These are phyloP conservation scores for Watsonalla cultraria DNA, from an alignment of 2,888 invertebrate genomes.

Conservation along the genomic window DNA sequence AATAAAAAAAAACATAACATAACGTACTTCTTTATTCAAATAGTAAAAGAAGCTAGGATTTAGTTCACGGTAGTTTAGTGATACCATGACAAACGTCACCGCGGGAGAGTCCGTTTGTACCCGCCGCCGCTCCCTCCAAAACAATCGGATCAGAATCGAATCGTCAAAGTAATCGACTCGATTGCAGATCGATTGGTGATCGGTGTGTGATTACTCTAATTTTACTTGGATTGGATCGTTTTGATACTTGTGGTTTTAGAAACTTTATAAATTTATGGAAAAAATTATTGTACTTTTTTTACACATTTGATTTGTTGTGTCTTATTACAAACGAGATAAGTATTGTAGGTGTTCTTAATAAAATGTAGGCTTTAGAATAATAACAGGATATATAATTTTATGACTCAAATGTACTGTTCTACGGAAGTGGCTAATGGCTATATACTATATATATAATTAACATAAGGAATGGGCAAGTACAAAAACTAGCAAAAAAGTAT, in stretches of 20 bases:
- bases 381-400: too few species aligned
- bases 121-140: slow-evolving; percentile 38
- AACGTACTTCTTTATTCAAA: slow-evolving; percentile 3
- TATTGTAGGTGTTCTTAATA: too few species aligned
- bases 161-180: slow-evolving; percentile 51
- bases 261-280: background rate
- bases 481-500: slow-evolving; percentile 5
- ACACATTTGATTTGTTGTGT: too few species aligned
- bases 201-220: slow-evolving; percentile 38
- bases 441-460: slow-evolving; percentile 4
- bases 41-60: background rate
- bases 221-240: slow-evolving; percentile 12
- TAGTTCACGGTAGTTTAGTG: slow-evolving; percentile 12
- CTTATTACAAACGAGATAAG: too few species aligned
- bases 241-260: slow-evolving; percentile 16
- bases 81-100: slow-evolving; percentile 55
- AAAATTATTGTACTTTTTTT: too few species aligned
- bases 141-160: slow-evolving; percentile 60
- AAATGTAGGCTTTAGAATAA: too few species aligned
- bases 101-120: slow-evolving; percentile 43
- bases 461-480: slow-evolving; percentile 2
- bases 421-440: too few species aligned
- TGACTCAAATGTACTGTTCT: too few species aligned
- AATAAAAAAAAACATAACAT: background rate
- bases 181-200: slow-evolving; percentile 54